Base-by-base conservation (phyloP, 92 coral and sea anemone species). In the Phymanthus crucifer region DNA sequence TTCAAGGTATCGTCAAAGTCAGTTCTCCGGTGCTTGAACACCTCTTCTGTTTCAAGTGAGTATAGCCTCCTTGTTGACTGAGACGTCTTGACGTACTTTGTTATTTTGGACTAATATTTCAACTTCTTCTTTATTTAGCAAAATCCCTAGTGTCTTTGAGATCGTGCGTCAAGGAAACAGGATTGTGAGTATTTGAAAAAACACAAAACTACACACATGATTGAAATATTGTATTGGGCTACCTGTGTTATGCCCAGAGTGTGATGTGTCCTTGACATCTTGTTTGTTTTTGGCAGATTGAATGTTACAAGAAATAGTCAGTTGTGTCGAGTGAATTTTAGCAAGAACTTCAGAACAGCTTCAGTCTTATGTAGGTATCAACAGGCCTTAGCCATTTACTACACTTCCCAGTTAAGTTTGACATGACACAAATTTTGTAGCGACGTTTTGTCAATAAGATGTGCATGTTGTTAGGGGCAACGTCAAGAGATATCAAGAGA, bases 311-410 rank as follows among this genome's bases (percentile, higher is more conserved):
- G 90, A 79, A 71, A 71, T 24, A 29, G 79, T 38, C 69, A 82
- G 10, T 72, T 91, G 10, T 37, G 82, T 13, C 87, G 84, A 74
- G 66, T 83, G 31, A 80, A 85, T 73, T 86, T 86, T 72, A 84
- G 73, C 78, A 81, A 84, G 24, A 89, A 80, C 73, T 81, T 87
- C 83, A 84, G 88, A 50, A 90, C 94, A 46, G 84, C 80, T 0
- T 65, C 89, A 35, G 81, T 85, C 66, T 76, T 83, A 23, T 89
- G 97, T 92, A 85, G 89, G 97, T 80, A 81, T 17, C 66, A 38
- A 4, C n/a, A 5, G 0, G n/a, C 0, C 1, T n/a, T 6, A n/a
- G n/a, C n/a, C n/a, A n/a, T n/a, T n/a, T n/a, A n/a, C n/a, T n/a
- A n/a, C n/a, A n/a, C n/a, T n/a, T n/a, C n/a, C n/a, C n/a, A n/a